phyloP scores from a whole-genome alignment of 2,113 vertebrate genomes.

The Ahaetulla prasina region DNA sequence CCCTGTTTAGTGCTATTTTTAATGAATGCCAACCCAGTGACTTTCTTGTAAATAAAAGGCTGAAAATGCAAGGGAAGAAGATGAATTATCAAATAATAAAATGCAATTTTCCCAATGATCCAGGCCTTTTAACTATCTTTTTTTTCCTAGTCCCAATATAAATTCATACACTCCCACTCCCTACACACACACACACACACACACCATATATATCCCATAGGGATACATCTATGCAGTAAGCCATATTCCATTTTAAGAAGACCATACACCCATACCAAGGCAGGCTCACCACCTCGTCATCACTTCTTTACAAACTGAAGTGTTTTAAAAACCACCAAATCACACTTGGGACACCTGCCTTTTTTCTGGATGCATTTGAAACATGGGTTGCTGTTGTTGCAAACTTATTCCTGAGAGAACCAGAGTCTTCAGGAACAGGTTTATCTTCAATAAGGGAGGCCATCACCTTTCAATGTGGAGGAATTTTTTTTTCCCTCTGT shows the following conservation, averaged over 20 bases:
- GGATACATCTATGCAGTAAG: constrained; percentile 49
- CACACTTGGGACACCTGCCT: constrained; percentile 69
- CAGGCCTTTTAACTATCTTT: constrained; percentile 66
- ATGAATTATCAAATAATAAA: constrained; percentile 69
- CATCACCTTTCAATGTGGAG: constrained; percentile 79
- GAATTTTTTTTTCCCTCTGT: constrained; percentile 74
- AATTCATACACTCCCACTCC: constrained; percentile 55
- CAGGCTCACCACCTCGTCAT: not conserved
- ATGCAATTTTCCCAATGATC: constrained; percentile 63
- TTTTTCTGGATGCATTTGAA: constrained; percentile 72
- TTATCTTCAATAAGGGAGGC: constrained; percentile 87
- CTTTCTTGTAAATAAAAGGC: constrained; percentile 37
- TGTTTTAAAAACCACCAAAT: constrained; percentile 74
- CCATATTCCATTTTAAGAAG: constrained; percentile 67
- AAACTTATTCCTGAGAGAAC: constrained; percentile 74
- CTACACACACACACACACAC: not conserved
- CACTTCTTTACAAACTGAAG: constrained; percentile 69
- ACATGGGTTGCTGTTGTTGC: constrained; percentile 72
- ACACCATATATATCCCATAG: not conserved
- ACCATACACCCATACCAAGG: constrained; percentile 6
- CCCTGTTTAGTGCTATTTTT: not conserved
- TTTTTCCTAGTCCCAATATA: constrained; percentile 58
- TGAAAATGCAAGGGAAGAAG: constrained; percentile 54
- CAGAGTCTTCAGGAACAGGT: constrained; percentile 80
- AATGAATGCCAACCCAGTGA: not conserved